These are phyloP conservation scores for Rhinogobio ventralis DNA, from an alignment of 2,797 vertebrate genomes.

Conservation along the genomic window DNA sequence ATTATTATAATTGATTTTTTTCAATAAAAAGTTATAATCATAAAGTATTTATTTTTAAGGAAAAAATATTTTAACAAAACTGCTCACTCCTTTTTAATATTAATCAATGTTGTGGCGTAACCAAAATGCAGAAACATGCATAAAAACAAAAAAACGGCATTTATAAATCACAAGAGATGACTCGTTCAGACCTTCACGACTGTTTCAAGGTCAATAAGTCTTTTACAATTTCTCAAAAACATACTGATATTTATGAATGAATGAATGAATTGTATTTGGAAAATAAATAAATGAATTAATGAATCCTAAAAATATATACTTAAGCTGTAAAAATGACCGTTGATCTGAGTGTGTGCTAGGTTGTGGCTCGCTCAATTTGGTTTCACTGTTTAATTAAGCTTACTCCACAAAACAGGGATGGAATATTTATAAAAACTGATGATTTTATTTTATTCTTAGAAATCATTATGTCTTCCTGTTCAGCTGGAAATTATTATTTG, in stretches of 20 bases:
- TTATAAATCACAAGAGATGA: not conserved
- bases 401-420: not conserved
- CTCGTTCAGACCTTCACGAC: not conserved
- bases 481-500: conserved; percentile 30
- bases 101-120: not conserved
- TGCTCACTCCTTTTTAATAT: not conserved
- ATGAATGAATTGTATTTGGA: no score
- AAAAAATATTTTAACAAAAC: not conserved
- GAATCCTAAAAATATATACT: not conserved
- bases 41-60: not conserved
- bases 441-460: not conserved
- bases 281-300: not conserved
- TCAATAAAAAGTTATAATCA: no score
- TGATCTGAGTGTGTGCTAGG: not conserved
- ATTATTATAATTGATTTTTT: no score
- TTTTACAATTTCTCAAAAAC: not conserved
- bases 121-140: not conserved
- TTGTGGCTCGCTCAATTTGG: not conserved
- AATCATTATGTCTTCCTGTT: conserved; percentile 19
- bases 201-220: not conserved
- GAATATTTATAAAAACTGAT: not conserved
- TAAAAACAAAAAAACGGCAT: no score
- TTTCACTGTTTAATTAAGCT: not conserved
- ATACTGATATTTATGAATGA: not conserved
- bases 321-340: no score